phyloP scores from a whole-genome alignment of 1,140 invertebrate species.

The Lasioglossum albipes region DNA sequence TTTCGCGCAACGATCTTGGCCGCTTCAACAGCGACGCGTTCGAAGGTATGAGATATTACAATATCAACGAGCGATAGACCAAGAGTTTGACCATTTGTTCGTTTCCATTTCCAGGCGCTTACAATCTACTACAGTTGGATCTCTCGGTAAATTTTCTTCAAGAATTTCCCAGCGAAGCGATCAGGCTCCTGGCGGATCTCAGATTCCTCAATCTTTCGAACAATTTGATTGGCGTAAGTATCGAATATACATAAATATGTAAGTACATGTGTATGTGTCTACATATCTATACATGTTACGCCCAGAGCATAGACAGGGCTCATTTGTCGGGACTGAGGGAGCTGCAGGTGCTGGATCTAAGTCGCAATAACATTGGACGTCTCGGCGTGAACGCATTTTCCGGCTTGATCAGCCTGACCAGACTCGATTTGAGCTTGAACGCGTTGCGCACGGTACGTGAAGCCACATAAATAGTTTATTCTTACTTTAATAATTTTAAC shows the following conservation, averaged over 20 bases:
- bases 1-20: slow-evolving; percentile 87
- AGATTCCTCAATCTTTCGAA: slow-evolving; percentile 89
- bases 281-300: too few species aligned
- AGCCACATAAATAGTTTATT: too few species aligned
- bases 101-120: slow-evolving; percentile 80
- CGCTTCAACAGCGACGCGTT: slow-evolving; percentile 91
- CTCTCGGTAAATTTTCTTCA: slow-evolving; percentile 91
- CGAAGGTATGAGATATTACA: slow-evolving; percentile 78
- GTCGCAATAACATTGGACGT: slow-evolving; percentile 90
- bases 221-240: slow-evolving; percentile 89
- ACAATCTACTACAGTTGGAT: slow-evolving; percentile 88
- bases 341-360: slow-evolving; percentile 89
- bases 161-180: slow-evolving; percentile 88
- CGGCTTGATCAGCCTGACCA: slow-evolving; percentile 84
- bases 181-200: slow-evolving; percentile 85
- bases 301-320: slow-evolving; percentile 84
- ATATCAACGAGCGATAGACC: too few species aligned
- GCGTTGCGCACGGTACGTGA: slow-evolving; percentile 89
- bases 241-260: too few species aligned
- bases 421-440: slow-evolving; percentile 92
- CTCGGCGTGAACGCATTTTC: slow-evolving; percentile 90
- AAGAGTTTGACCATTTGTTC: not conserved
- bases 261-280: too few species aligned
- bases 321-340: slow-evolving; percentile 84
- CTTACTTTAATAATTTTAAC: too few species aligned